Percentiles rank a stretch among this genome's conserved stretches.
Conservation (phyloP, 2,113 vertebrate species). For the Pygathrix nemaeus region DNA sequence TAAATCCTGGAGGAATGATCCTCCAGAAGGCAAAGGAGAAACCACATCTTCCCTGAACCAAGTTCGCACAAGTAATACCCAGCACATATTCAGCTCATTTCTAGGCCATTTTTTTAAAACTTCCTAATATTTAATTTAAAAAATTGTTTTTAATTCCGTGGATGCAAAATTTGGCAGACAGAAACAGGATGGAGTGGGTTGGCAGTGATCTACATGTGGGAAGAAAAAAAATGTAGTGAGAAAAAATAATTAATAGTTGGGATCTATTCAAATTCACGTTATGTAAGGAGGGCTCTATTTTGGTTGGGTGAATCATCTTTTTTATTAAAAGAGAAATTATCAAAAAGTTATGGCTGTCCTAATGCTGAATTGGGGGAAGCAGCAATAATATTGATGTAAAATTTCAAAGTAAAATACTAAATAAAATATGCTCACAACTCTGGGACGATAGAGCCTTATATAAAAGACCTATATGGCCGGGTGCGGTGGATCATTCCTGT, state of each 20-base stretch:
- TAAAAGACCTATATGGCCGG: background rate
- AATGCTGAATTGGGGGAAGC: background rate
- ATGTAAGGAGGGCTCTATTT: background rate
- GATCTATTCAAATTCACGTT: background rate
- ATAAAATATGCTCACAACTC: background rate
- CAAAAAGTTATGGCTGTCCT: background rate
- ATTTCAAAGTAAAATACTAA: background rate
- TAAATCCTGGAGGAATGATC: background rate
- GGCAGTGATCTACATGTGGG: background rate
- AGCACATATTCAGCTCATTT: background rate
- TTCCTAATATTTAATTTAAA: background rate
- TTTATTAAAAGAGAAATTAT: background rate
- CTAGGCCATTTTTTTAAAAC: background rate
- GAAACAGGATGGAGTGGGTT: constrained; percentile 28
- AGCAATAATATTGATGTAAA: background rate
- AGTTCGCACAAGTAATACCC: background rate
- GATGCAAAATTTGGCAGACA: constrained; percentile 5
- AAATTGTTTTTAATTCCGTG: background rate
- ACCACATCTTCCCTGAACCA: background rate
- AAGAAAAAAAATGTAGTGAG: background rate
- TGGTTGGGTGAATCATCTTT: background rate
- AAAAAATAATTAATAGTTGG: constrained; percentile 30
- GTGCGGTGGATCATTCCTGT: no score
- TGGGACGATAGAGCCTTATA: background rate
- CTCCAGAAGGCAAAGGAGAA: background rate